Base-by-base conservation (phyloP, 2,888 invertebrate genomes). In the Drosophila niveifrons region DNA sequence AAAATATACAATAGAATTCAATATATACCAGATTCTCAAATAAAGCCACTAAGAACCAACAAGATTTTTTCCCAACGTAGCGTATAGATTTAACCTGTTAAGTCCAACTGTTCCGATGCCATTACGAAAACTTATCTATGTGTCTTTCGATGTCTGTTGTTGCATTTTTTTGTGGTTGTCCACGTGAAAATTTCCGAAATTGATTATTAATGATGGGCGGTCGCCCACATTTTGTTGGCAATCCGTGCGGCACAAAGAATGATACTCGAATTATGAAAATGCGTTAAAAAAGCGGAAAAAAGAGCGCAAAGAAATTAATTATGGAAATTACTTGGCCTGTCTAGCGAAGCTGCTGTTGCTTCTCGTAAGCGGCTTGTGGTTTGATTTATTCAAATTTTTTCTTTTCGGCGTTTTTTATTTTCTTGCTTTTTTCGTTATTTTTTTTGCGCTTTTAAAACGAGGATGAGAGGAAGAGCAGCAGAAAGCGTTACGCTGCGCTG, bases 231-330 rank as follows among this genome's bases (percentile, higher is more conserved):
- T 57, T 52, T 48, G 15, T 53, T 39, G 56, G 58, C 29, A 50
- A 43, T 69, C 43, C 11, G n/a, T 29, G 43, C 6, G 10, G 13
- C 58, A 55, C 13, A 17, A 9, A 18, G 52, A 62, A 64, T 71
- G 63, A 74, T 61, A 70, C 58, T 71, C 44, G 61, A 75, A 82
- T 72, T 79, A 78, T 78, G 75, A 73, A 87, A 90, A 87, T 74
- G 72, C 63, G 75, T 72, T 76, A 68, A 82, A 79, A 88, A 81
- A 77, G 71, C 73, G 68, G 74, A 69, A 79, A 87, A 85, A 75
- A 74, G 78, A 70, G 75, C 68, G 85, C 72, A 71, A 80, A 79
- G 83, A 90, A 91, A 90, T 91, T 91, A 91, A 91, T 91, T 90
- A 90, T 90, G 90, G 89, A 90, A 90, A 91, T 90, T 87, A 88